phyloP scores from a whole-genome alignment of 2,113 vertebrate species.

The Vombatus ursinus region DNA sequence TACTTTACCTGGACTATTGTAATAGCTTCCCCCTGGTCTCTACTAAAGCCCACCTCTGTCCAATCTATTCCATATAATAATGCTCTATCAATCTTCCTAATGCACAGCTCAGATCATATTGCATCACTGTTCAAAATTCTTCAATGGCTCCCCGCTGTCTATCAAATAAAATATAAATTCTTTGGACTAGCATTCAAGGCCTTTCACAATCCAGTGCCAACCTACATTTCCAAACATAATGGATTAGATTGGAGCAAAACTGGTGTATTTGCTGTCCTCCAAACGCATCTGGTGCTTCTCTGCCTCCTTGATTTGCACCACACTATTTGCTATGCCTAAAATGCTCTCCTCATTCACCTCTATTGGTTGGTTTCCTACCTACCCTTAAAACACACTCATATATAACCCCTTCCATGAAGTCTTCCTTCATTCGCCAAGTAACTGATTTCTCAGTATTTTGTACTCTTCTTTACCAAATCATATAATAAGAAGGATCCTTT shows the following conservation, averaged over 20 bases:
- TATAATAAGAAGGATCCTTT: background rate
- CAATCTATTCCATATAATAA: background rate
- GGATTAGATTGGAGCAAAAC: background rate
- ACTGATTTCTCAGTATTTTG: background rate
- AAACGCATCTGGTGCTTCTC: background rate
- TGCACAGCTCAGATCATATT: background rate
- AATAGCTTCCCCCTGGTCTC: background rate
- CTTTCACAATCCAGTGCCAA: background rate
- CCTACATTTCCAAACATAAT: background rate
- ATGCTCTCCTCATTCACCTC: background rate
- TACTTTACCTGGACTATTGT: background rate
- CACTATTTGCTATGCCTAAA: background rate
- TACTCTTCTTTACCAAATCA: background rate
- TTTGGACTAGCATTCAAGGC: background rate
- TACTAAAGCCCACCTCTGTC: background rate
- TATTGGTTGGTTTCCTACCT: background rate
- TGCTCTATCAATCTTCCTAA: background rate
- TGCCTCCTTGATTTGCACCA: background rate
- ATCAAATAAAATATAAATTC: background rate
- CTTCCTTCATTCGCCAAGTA: background rate
- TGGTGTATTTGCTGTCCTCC: background rate
- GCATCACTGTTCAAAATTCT: background rate
- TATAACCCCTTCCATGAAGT: background rate
- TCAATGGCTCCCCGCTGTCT: background rate
- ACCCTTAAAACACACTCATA: background rate